These are phyloP conservation scores for Eupithecia inturbata DNA, from an alignment of 2,888 invertebrate species.

Conservation along the genomic window DNA sequence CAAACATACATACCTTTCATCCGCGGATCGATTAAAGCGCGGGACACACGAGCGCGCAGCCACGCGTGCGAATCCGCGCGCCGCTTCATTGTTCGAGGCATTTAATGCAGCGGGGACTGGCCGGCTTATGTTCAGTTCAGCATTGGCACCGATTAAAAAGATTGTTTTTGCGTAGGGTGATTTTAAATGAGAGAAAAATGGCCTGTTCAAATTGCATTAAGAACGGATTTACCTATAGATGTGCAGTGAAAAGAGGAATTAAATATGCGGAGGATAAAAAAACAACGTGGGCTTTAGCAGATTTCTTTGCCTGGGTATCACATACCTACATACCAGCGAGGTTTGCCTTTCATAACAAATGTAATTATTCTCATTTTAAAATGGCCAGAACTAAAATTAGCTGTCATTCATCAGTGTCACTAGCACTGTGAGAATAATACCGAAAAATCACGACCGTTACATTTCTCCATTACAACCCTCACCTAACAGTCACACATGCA, in stretches of 20 bases:
- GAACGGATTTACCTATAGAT: conserved; percentile 36
- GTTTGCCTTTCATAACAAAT: neutral
- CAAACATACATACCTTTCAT: conserved; percentile 36
- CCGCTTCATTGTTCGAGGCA: conserved; percentile 64
- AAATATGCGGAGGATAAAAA: conserved; percentile 6
- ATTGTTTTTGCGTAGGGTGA: conserved; percentile 54
- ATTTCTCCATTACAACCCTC: conserved; percentile 52
- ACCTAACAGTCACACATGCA: conserved; percentile 57
- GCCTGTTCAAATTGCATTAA: conserved; percentile 43
- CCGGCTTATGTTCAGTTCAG: conserved; percentile 51
- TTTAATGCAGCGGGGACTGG: conserved; percentile 60
- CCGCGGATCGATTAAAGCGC: conserved; percentile 49
- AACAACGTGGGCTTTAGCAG: neutral
- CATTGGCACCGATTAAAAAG: conserved; percentile 64
- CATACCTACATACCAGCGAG: neutral
- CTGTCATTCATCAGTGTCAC: conserved; percentile 12
- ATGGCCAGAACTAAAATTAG: neutral
- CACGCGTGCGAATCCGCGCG: conserved; percentile 62
- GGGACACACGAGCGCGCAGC: conserved; percentile 56
- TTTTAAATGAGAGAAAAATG: conserved; percentile 40
- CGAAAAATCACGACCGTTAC: conserved; percentile 55
- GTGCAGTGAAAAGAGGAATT: conserved; percentile 22
- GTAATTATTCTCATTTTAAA: neutral
- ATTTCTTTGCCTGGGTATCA: neutral
- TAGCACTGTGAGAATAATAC: conserved; percentile 28